Conservation (phyloP, 2,113 vertebrate genomes). For the Spheniscus mendiculus region DNA sequence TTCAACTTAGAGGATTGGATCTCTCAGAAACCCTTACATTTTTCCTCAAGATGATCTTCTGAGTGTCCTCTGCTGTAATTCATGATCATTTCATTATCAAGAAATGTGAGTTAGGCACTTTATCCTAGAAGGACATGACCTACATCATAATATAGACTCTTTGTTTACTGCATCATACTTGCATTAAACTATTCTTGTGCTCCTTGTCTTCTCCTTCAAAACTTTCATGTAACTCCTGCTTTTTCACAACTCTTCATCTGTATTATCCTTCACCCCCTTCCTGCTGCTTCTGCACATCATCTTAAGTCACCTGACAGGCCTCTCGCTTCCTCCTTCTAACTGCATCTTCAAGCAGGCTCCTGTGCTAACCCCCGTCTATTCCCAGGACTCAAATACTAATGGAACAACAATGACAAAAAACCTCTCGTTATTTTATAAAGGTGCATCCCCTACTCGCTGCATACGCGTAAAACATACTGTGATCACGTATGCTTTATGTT, state of each 20-base stretch:
- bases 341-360: not conserved
- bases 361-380: not conserved
- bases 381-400: not conserved
- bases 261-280: not conserved
- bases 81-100: slow-evolving; percentile 53
- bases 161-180: slow-evolving; percentile 22
- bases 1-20: not conserved
- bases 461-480: not conserved
- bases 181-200: not conserved
- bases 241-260: not conserved
- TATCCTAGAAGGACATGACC: slow-evolving; percentile 33
- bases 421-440: not conserved
- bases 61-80: slow-evolving; percentile 39
- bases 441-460: not conserved
- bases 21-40: slow-evolving; percentile 1
- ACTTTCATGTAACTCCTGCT: not conserved
- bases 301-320: not conserved
- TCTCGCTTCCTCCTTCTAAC: not conserved
- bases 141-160: not conserved
- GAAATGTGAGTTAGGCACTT: slow-evolving; percentile 8
- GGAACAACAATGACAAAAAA: not conserved
- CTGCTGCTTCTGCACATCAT: not conserved
- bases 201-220: slow-evolving; percentile 26
- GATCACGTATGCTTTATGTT: not conserved
- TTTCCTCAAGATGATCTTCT: slow-evolving; percentile 16